Evolutionary conservation across 1,140 invertebrate species (phyloP).

Genomic region (Leucophenga varia): DNA sequence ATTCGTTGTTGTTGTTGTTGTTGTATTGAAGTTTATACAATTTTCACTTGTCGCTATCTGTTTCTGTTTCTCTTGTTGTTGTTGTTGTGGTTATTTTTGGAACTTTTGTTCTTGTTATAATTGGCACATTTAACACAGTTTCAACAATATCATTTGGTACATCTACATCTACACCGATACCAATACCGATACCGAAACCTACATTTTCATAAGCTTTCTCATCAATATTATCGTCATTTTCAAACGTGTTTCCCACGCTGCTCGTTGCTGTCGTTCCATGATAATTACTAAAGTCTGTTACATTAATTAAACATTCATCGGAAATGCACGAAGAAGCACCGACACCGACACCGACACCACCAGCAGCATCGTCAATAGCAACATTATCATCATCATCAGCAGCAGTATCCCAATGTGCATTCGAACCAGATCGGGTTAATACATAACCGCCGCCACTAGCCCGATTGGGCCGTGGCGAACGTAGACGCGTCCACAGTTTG

Average conservation of each 20-base stretch:
- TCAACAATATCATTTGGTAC: too few species aligned
- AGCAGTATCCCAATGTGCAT: slow-evolving; percentile 27
- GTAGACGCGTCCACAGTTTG: slow-evolving; percentile 53
- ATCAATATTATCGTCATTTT: too few species aligned
- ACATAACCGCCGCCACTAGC: slow-evolving; percentile 55
- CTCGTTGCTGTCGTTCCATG: not conserved
- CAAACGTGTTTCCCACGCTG: not conserved
- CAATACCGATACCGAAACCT: too few species aligned
- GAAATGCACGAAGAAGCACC: slow-evolving; percentile 14
- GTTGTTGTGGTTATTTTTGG: too few species aligned
- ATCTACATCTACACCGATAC: too few species aligned
- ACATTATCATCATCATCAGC: slow-evolving; percentile 8
- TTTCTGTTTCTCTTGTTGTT: too few species aligned
- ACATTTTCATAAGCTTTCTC: too few species aligned
- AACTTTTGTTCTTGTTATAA: too few species aligned
- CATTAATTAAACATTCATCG: slow-evolving; percentile 53
- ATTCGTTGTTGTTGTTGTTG: too few species aligned
- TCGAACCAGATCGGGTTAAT: slow-evolving; percentile 45
- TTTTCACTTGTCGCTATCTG: too few species aligned
- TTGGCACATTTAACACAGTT: too few species aligned
- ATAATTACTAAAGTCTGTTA: slow-evolving; percentile 25
- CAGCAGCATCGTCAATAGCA: slow-evolving; percentile 6
- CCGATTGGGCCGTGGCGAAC: slow-evolving; percentile 56
- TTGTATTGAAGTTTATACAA: too few species aligned
- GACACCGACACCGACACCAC: slow-evolving; percentile 10